Evolutionary conservation across 92 coral and sea anemone species (phyloP).

Genomic region (Umimayanthus chanpuru): DNA sequence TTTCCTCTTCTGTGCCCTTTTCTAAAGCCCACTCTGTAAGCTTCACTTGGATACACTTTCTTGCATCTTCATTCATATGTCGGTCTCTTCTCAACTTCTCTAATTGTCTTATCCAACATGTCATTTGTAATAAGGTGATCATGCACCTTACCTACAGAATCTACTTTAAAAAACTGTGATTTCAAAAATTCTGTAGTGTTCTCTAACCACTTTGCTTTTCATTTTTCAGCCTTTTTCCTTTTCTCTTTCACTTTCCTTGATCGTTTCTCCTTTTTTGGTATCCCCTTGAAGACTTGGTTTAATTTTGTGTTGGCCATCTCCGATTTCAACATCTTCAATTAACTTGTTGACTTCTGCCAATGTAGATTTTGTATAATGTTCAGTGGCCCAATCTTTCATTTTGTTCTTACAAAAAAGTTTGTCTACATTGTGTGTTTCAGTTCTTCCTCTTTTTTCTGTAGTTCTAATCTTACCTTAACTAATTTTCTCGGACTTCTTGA

Average conservation of each 20-base stretch:
- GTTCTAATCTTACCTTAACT: constrained; percentile 43
- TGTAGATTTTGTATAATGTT: constrained; percentile 39
- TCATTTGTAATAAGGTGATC: constrained; percentile 41
- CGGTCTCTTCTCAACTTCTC: constrained; percentile 43
- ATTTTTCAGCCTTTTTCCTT: constrained; percentile 39
- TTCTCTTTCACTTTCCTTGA: constrained; percentile 29
- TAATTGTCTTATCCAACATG: constrained; percentile 37
- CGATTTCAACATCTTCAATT: constrained; percentile 11
- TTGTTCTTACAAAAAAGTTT: constrained; percentile 55
- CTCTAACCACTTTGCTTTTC: constrained; percentile 49
- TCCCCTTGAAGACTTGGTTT: constrained; percentile 11
- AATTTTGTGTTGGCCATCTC: constrained; percentile 34
- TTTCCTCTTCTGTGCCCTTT: constrained; percentile 31
- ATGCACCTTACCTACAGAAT: constrained; percentile 39
- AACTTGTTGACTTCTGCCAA: constrained; percentile 25
- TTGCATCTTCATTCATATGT: constrained; percentile 44
- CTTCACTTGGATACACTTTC: constrained; percentile 47
- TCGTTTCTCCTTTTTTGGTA: constrained; percentile 16
- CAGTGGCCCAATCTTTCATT: constrained; percentile 50
- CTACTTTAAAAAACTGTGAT: constrained; percentile 44
- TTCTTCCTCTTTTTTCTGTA: constrained; percentile 55
- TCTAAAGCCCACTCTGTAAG: constrained; percentile 12
- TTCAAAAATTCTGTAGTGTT: constrained; percentile 35
- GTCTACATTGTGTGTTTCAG: constrained; percentile 27
- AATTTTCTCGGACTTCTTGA: constrained; percentile 54